A percentile compares a stretch with the other conserved stretches of the same genome.
Evolutionary conservation across 30 jellyfish, hydroid and myxozoan species (phyloP).

Genomic region (Hydra vulgaris): DNA sequence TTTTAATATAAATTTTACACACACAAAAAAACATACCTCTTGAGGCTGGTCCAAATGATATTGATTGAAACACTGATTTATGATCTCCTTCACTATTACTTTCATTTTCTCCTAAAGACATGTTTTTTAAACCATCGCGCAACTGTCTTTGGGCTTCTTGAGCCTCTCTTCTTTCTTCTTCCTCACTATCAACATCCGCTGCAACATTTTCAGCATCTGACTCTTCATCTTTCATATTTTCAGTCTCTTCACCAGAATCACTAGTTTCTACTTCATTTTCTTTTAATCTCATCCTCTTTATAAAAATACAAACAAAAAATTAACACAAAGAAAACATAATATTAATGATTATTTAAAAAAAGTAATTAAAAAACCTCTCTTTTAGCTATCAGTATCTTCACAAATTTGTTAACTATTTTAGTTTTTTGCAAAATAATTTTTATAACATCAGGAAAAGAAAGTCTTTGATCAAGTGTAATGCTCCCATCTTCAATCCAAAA

Average conservation of each 20-base stretch:
- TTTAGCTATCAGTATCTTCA: conserved; percentile 39
- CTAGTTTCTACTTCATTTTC: conserved; percentile 47
- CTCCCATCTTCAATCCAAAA: conserved; percentile 13
- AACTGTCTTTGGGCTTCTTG: conserved; percentile 77
- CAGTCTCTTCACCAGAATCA: conserved; percentile 52
- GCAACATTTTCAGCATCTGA: conserved; percentile 26
- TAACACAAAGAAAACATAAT: background rate
- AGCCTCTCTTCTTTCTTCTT: conserved; percentile 28
- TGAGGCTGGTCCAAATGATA: conserved; percentile 72
- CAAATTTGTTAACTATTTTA: conserved; percentile 52
- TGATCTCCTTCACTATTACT: conserved; percentile 29
- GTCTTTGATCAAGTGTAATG: conserved; percentile 37
- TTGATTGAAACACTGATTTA: conserved; percentile 52
- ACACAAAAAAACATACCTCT: no score
- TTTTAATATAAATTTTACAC: no score
- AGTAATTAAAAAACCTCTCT: conserved; percentile 67
- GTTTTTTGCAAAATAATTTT: conserved; percentile 59
- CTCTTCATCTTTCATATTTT: conserved; percentile 22
- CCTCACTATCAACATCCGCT: conserved; percentile 36
- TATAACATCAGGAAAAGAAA: conserved; percentile 69
- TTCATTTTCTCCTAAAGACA: conserved; percentile 48
- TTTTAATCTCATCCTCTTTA: conserved; percentile 35
- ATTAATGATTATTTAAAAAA: no score
- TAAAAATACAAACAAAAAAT: background rate
- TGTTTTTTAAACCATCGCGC: conserved; percentile 66